A percentile compares a stretch with the other conserved stretches of the same genome.
Evolutionary conservation across 2,113 vertebrate species (phyloP).

Genomic region (Ptilonorhynchus violaceus): DNA sequence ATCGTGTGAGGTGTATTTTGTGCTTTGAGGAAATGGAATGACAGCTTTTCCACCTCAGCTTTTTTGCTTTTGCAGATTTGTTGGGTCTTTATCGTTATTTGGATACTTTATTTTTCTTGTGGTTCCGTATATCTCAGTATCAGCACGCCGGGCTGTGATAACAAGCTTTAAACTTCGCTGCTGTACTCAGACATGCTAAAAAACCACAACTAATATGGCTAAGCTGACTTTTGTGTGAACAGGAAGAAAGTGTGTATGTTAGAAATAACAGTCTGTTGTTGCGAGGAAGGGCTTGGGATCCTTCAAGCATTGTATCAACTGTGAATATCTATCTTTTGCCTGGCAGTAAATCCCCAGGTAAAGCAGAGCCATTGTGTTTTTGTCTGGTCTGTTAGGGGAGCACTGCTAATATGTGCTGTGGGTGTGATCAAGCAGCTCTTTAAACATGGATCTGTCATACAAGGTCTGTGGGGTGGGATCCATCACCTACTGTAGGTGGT

Average conservation of each 20-base stretch:
- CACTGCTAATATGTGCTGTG: background rate
- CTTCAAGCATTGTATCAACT: background rate
- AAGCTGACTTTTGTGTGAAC: slow-evolving; percentile 58
- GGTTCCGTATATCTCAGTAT: slow-evolving; percentile 35
- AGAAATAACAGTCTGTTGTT: slow-evolving; percentile 49
- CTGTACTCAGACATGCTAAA: slow-evolving; percentile 41
- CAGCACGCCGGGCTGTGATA: background rate
- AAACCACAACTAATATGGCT: slow-evolving; percentile 31
- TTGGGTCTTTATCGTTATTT: background rate
- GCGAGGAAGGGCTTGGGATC: background rate
- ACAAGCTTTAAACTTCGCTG: slow-evolving; percentile 35
- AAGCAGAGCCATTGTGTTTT: background rate
- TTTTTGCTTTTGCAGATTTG: slow-evolving; percentile 5
- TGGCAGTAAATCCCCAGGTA: slow-evolving; percentile 28
- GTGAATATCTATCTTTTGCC: background rate
- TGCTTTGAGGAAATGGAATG: background rate
- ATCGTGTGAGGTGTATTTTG: background rate
- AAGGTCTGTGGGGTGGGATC: background rate
- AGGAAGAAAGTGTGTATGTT: slow-evolving; percentile 42
- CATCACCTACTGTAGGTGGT: accelerated
- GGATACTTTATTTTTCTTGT: slow-evolving; percentile 50
- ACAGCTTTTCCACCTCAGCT: slow-evolving; percentile 12
- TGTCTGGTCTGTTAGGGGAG: background rate
- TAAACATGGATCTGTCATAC: accelerated
- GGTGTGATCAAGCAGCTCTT: background rate